Conservation (phyloP, 53 echinoderm and acorn worm species). For the Mesocentrotus franciscanus region DNA sequence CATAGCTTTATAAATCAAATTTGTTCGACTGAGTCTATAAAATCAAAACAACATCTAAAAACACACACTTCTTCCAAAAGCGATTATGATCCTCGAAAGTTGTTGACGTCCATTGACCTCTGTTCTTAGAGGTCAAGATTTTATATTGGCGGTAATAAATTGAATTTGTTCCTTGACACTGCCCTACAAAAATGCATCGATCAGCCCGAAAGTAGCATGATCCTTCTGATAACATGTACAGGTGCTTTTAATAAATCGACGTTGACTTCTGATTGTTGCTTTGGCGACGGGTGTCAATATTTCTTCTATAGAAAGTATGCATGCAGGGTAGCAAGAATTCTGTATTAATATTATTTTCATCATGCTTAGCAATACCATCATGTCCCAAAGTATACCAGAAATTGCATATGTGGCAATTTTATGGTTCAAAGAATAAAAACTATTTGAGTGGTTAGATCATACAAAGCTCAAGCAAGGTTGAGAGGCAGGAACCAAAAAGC, state of each 20-base stretch:
- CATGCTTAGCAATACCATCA: too few relatives aligned
- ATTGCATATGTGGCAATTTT: too few relatives aligned
- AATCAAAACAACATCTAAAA: not conserved
- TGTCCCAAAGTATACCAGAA: too few relatives aligned
- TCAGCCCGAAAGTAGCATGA: not conserved
- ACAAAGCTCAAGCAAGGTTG: too few relatives aligned
- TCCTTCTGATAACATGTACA: not conserved
- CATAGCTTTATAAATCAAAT: not conserved
- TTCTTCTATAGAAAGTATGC: too few relatives aligned
- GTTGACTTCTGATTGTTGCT: too few relatives aligned
- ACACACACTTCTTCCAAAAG: not conserved
- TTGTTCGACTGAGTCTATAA: not conserved
- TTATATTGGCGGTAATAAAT: not conserved
- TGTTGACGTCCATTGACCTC: not conserved
- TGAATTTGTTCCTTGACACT: not conserved
- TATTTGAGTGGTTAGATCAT: too few relatives aligned
- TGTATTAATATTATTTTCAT: too few relatives aligned
- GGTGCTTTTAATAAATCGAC: not conserved
- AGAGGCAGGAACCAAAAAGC: too few relatives aligned
- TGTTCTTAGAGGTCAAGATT: not conserved
- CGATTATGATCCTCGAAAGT: not conserved
- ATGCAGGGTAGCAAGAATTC: too few relatives aligned
- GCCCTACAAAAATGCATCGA: not conserved
- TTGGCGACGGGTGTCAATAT: too few relatives aligned
- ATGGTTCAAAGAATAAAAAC: too few relatives aligned